Evolutionary conservation across 2,888 invertebrate species (phyloP).

Genomic region (Luperina nickerlii): DNA sequence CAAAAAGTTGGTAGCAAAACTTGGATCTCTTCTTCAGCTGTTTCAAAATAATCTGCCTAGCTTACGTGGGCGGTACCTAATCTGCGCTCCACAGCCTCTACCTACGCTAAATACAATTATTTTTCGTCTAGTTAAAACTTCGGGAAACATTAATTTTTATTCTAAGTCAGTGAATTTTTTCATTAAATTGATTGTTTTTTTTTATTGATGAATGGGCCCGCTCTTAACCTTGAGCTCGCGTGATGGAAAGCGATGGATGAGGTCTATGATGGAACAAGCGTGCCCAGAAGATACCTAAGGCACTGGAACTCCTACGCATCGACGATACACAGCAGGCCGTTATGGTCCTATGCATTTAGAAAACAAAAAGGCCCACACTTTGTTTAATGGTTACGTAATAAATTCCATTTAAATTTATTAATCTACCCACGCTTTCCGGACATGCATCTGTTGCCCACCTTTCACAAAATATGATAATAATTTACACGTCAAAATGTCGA

Average conservation of each 20-base stretch:
- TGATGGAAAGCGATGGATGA: too few species aligned
- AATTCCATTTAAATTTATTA: conserved; percentile 15
- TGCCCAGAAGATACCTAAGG: too few species aligned
- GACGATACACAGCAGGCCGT: too few species aligned
- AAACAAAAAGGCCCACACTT: not conserved
- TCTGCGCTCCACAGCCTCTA: conserved; percentile 32
- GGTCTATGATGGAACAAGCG: too few species aligned
- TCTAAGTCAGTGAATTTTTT: conserved; percentile 13
- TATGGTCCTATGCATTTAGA: conserved; percentile 6
- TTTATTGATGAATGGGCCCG: too few species aligned
- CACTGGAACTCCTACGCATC: too few species aligned
- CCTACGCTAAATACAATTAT: conserved; percentile 40
- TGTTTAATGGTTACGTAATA: not conserved
- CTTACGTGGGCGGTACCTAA: conserved; percentile 56
- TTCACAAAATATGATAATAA: not conserved
- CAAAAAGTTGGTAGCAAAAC: conserved; percentile 31
- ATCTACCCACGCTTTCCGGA: conserved; percentile 23
- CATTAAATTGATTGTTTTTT: not conserved
- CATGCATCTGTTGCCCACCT: conserved; percentile 28
- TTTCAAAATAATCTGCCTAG: conserved; percentile 38
- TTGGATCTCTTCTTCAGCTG: conserved; percentile 10
- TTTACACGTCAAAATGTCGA: not conserved
- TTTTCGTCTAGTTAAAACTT: conserved; percentile 50
- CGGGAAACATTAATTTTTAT: conserved; percentile 16
- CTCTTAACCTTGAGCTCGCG: too few species aligned